Evolutionary conservation across 2,797 vertebrate species (phyloP), one percentile per base, ranked within the genome.

Genomic region (Limnodromus scolopaceus): DNA sequence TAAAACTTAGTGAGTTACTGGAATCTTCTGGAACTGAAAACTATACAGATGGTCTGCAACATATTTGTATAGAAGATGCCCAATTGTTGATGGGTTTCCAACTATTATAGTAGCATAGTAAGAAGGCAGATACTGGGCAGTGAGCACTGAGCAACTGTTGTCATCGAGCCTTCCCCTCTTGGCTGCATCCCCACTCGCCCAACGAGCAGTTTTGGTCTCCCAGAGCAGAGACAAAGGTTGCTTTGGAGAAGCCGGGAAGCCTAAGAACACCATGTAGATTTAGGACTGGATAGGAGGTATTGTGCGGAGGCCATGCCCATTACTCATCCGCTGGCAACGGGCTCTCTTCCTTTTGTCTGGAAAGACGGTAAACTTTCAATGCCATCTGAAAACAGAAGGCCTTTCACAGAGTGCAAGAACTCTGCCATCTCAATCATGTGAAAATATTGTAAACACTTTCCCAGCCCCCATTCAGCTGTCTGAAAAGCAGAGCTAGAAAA

Each of bases 391-490:
- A 98, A 98, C 98, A 98, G 98, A 98, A 98, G 97, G 97, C 97
- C 97, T 98, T 98, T 98, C 97, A 98, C 78, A 13, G 94, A 96
- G 93, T 75, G 92, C 96, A 93, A 97, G 97, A 97, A 96, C 97
- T 95, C 97, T 97, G 97, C 97, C 97, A 98, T 97, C 92, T 95
- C 94, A 96, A 98, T 98, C 97, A 98, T 98, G 98, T 98, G 98
- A 98, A 98, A 98, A 98, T 97, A 98, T 97, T 97, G 97, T 98
- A 98, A 98, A 98, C 97, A 98, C 97, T 98, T 97, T 98, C 98
- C 98, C 98, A 98, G 95, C 96, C 95, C 95, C 94, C 96, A 95
- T 97, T 96, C 97, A 97, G 97, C 97, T 97, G 96, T 97, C 97
- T 38, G 0, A 97, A 96, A 96, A 93, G 83, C 93, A 89, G 93